Base-by-base conservation (phyloP, 2,888 invertebrate species). In the Agrotis segetum region DNA sequence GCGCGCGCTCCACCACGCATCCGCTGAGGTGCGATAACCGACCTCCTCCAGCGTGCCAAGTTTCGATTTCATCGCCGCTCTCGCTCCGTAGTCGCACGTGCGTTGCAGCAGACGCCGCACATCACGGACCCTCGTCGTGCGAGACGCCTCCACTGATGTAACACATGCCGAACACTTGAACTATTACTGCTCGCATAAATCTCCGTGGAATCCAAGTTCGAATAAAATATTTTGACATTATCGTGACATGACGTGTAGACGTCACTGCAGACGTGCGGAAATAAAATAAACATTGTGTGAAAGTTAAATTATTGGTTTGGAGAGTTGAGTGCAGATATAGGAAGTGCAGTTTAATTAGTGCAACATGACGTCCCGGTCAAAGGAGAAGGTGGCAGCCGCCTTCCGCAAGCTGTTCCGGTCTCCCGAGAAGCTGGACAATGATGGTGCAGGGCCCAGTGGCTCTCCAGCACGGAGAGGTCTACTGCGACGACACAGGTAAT, bases 371-470 rank as follows among this genome's bases (percentile, higher is more conserved):
- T 97, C 98, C 83, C 97, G 98, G 83, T 98, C 98, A 47, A 98
- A 98, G 93, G 98, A 98, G 90, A 98, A 98, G 96, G 97, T 98
- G 77, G 97, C 98, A 44, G 97, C 98, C 40, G 98, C 98, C 64
- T 97, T 98, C 93, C 97, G 97, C 85, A 98, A 98, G 94, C 96
- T 98, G 83, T 98, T 98, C 92, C 97, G 97, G 83, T 97, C 98
- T 60, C 97, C 97, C 21, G 97, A 97, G 89, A 98, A 98, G 90
- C 96, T 97, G 70, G 97, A 97, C 83, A 97, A 97, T 77, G 97
- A 97, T 72, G 96, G 95, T 34, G 96, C 96, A 29, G 96, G 97
- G 21, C 97, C 97, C 70, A 97, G 97, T 68, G 97, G 96, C 47
- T 97, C 97, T 21, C 97, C 97, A 17, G 97, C 97, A 29, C 91